Conservation (phyloP, 2,113 vertebrate species). For the Terrapene triunguis region DNA sequence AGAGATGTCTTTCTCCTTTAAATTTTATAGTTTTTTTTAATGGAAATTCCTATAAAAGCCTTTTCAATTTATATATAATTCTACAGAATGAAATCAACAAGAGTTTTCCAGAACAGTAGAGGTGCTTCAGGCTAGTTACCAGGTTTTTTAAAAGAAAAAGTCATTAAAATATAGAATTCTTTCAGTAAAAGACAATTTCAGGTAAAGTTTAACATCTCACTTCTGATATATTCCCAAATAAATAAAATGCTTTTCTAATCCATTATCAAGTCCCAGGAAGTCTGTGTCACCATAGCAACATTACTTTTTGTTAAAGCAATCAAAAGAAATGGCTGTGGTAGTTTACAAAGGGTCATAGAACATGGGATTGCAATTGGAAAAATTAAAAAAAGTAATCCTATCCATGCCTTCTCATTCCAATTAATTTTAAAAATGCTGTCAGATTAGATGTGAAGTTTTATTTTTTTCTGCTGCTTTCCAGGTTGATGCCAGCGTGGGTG, state of each 20-base stretch:
- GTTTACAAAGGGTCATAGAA: not conserved
- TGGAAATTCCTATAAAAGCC: not conserved
- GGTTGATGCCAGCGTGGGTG: not conserved
- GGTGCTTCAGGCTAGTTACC: not conserved
- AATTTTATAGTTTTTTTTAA: not conserved
- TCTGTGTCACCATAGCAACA: not conserved
- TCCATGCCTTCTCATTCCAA: conserved; percentile 25
- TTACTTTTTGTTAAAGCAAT: conserved; percentile 23
- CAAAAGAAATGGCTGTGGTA: conserved; percentile 6
- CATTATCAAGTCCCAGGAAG: not conserved
- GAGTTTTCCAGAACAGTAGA: not conserved
- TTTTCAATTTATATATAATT: not conserved
- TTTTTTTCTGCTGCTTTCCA: not conserved
- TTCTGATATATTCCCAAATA: not conserved
- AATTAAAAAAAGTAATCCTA: not conserved
- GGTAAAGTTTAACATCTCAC: not conserved
- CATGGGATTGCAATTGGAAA: not conserved
- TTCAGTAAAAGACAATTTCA: not conserved
- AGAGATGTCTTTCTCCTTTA: not conserved
- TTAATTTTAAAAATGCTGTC: not conserved
- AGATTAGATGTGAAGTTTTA: not conserved
- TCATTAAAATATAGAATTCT: not conserved
- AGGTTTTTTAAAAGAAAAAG: not conserved
- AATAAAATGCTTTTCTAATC: conserved; percentile 3
- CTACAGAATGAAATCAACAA: not conserved